Conservation (phyloP, 2,888 invertebrate species). For the Xylophagus ater region DNA sequence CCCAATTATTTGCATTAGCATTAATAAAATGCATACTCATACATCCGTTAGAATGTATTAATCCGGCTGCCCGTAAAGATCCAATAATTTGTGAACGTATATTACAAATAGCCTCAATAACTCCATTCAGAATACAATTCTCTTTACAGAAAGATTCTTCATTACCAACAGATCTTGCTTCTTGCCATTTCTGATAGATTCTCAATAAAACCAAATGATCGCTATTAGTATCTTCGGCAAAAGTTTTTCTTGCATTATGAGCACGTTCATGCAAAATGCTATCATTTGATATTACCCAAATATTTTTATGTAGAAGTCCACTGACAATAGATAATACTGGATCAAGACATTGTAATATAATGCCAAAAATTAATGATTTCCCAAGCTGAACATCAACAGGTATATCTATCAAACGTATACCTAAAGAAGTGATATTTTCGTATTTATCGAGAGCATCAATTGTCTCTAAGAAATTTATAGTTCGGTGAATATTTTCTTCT, state of each 20-base stretch:
- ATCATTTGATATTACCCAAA: slow-evolving; percentile 42
- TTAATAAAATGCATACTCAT: slow-evolving; percentile 68
- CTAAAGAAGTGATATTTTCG: slow-evolving; percentile 70
- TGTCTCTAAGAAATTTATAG: slow-evolving; percentile 54
- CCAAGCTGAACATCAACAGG: slow-evolving; percentile 83
- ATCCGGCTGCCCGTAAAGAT: slow-evolving; percentile 49
- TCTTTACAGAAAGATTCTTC: slow-evolving; percentile 62
- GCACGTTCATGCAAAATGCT: slow-evolving; percentile 25
- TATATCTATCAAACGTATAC: slow-evolving; percentile 77
- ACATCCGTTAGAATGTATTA: slow-evolving; percentile 55
- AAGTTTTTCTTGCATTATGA: slow-evolving; percentile 51
- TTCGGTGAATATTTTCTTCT: slow-evolving; percentile 60
- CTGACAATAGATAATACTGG: slow-evolving; percentile 86
- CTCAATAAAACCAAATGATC: slow-evolving; percentile 80
- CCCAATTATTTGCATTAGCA: slow-evolving; percentile 79
- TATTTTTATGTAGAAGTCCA: slow-evolving; percentile 60
- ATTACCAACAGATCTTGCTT: slow-evolving; percentile 48
- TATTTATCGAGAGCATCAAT: slow-evolving; percentile 75
- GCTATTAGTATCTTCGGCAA: slow-evolving; percentile 65
- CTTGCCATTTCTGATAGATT: slow-evolving; percentile 63
- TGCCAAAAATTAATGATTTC: slow-evolving; percentile 80
- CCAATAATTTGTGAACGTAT: slow-evolving; percentile 73
- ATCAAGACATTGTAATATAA: slow-evolving; percentile 83
- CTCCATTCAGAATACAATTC: slow-evolving; percentile 66
- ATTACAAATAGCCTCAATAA: slow-evolving; percentile 80